Evolutionary conservation across 2,113 vertebrate genomes (phyloP), one percentile per base, ranked within the genome.

Genomic region (Taurulus bubalis): DNA sequence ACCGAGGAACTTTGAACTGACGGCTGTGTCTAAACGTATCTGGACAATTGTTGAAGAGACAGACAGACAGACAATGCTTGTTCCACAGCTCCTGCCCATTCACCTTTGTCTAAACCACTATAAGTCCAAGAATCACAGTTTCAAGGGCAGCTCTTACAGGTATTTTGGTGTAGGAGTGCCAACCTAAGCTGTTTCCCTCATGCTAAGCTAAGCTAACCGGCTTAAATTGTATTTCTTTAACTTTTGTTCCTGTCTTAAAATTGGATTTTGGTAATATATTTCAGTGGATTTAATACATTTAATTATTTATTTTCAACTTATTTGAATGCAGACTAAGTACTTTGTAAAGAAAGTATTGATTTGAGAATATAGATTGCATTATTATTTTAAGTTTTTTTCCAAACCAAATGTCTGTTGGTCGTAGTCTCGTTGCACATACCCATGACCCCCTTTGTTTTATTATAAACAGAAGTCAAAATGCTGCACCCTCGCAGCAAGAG

Each of bases 1-100:
- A 30, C 20, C 53, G 4, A 34, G 51, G 59, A 28, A 85, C 71
- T 32, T 30, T n/a, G 47, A 81, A 69, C 51, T 78, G 58, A 76
- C 14, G 2, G 1, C 78, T 70, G 18, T 64, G 16, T 67, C 8
- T 82, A 60, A 84, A 87, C 75, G 73, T 42, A 75, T 78, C 71
- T 38, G 63, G 53, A 58, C 53, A 42, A 70, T 47, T 14, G 4
- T 75, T 56, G 49, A 73, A 30, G 45, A 6, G 45, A 47, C 16
- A 47, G 45, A 47, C 45, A 18, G 16, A 47, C 45, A 18, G 45
- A 16, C 42, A 45, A 68, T 24, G 68, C 40, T 47, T 38, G 71
- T 64, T 62, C 32, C 12, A 38, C 30, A 36, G 49, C 45, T 55
- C 38, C 51, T 84, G 67, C 71, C 64, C 1, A 71, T 60, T 76